Evolutionary conservation across 2,113 vertebrate genomes (phyloP).

Genomic region (Odocoileus virginianus): DNA sequence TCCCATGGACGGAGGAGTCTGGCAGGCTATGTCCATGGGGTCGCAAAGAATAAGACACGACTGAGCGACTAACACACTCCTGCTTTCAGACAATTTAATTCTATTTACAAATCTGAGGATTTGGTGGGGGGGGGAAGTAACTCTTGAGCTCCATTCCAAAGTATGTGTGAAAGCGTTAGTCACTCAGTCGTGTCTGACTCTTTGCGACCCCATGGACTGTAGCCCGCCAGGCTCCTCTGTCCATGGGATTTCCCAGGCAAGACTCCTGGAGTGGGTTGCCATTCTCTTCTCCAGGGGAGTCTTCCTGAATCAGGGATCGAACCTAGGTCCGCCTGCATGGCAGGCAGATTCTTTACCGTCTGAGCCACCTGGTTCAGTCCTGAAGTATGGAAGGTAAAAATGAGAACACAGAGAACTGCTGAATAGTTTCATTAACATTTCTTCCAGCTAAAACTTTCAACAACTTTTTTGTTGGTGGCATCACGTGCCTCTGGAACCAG

Average conservation of each 20-base stretch:
- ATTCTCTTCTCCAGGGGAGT: not conserved
- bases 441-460: constrained; percentile 36
- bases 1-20: not conserved
- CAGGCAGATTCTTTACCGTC: not conserved
- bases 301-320: not conserved
- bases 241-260: not conserved
- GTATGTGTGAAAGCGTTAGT: not conserved
- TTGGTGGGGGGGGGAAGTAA: not conserved
- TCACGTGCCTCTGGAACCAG: not conserved
- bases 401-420: not conserved
- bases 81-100: constrained; percentile 6
- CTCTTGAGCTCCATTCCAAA: not conserved
- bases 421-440: constrained; percentile 50
- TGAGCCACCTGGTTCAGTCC: not conserved
- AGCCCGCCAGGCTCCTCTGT: not conserved
- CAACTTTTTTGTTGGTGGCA: not conserved
- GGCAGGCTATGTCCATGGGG: not conserved
- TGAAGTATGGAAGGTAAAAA: not conserved
- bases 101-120: not conserved
- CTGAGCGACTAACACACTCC: not conserved
- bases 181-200: not conserved
- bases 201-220: not conserved
- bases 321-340: not conserved
- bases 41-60: not conserved
- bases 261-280: not conserved